Evolutionary conservation across 2,797 vertebrate genomes (phyloP).

Genomic region (Rhinoraja longicauda): DNA sequence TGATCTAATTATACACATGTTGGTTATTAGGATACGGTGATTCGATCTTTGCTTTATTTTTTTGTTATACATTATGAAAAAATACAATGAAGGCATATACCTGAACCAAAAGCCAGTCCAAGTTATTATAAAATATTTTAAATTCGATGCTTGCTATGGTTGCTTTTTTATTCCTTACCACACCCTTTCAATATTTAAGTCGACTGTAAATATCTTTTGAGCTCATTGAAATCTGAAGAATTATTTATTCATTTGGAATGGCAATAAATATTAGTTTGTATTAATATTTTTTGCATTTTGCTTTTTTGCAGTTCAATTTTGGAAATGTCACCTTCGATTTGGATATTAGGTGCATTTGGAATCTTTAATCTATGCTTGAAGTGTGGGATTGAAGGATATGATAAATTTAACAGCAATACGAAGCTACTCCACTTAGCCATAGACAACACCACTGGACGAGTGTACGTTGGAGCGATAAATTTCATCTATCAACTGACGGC

Average conservation of each 20-base stretch:
- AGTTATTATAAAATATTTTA: too few species aligned
- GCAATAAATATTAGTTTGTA: neutral
- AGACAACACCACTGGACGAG: conserved; percentile 63
- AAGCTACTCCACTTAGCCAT: conserved; percentile 63
- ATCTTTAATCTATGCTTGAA: neutral
- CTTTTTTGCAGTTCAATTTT: conserved; percentile 21
- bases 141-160: neutral
- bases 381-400: neutral
- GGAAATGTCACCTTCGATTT: conserved; percentile 18
- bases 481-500: conserved; percentile 71
- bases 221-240: neutral
- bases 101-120: too few species aligned
- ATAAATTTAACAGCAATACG: conserved; percentile 45
- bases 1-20: too few species aligned
- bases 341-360: conserved; percentile 11
- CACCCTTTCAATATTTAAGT: neutral
- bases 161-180: neutral
- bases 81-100: too few species aligned
- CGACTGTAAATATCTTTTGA: neutral
- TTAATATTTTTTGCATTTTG: neutral
- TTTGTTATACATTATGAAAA: too few species aligned
- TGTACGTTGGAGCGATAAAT: conserved; percentile 85
- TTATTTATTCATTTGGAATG: neutral
- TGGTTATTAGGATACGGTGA: too few species aligned
- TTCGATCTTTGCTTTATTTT: too few species aligned